A percentile compares a stretch with the other conserved stretches of the same genome.
These are phyloP conservation scores for Cirrhinus molitorella DNA, from an alignment of 2,797 vertebrate genomes.

Conservation along the genomic window DNA sequence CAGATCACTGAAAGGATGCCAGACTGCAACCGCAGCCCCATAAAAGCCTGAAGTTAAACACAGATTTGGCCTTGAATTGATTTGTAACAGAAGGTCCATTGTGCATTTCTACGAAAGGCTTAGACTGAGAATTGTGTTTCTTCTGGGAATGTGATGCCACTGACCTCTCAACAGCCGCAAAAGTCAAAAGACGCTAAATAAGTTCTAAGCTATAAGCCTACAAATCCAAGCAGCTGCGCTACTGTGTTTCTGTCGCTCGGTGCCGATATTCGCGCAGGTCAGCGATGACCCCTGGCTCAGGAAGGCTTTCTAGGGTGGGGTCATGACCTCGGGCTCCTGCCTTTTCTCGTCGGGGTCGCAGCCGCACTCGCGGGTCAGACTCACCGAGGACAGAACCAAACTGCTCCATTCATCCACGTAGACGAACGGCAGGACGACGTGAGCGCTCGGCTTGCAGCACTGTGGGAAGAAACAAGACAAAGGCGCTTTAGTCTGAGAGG, in stretches of 20 bases:
- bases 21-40: constrained; percentile 13
- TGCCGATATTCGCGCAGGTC: not conserved
- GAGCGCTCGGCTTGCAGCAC: constrained; percentile 70
- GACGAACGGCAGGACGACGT: constrained; percentile 67
- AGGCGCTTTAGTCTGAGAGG: no score
- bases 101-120: not conserved
- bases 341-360: constrained; percentile 59
- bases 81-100: constrained; percentile 13
- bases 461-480: no score
- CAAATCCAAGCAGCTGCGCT: not conserved
- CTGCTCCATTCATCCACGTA: constrained; percentile 71
- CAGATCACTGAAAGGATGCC: constrained; percentile 36
- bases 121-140: not conserved
- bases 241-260: not conserved
- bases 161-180: constrained; percentile 22
- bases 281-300: not conserved
- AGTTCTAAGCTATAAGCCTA: not conserved
- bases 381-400: constrained; percentile 69
- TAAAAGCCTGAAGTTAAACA: constrained; percentile 57
- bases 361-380: constrained; percentile 70
- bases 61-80: constrained; percentile 61
- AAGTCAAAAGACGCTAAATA: not conserved
- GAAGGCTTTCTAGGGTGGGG: not conserved
- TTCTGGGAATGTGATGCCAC: constrained; percentile 25
- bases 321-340: constrained; percentile 28